A percentile compares a stretch with the other conserved stretches of the same genome.
Conservation (phyloP, 2,888 invertebrate species). For the Agrochola lychnidis region DNA sequence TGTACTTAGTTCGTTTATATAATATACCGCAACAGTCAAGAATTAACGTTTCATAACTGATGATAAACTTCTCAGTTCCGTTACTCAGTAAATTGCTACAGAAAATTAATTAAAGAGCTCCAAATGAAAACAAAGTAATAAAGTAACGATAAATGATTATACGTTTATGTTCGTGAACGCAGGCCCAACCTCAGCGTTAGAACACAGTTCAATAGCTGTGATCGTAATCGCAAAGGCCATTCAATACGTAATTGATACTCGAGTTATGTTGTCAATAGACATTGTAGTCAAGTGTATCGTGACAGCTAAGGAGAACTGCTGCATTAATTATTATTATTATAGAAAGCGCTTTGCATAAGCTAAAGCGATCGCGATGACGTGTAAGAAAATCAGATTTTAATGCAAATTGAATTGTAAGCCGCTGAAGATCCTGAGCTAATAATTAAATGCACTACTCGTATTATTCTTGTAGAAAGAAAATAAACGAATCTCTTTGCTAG, state of each 20-base stretch:
- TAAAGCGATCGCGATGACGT: slow-evolving; percentile 50
- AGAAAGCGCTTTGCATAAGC: slow-evolving; percentile 57
- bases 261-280: slow-evolving; percentile 72
- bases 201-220: slow-evolving; percentile 71
- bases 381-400: slow-evolving; percentile 56
- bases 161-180: slow-evolving; percentile 55
- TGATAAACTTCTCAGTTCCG: slow-evolving; percentile 37
- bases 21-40: slow-evolving; percentile 34
- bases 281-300: slow-evolving; percentile 71
- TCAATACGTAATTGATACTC: slow-evolving; percentile 74
- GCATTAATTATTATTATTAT: slow-evolving; percentile 66
- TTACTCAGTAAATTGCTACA: slow-evolving; percentile 58
- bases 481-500: slow-evolving; percentile 46
- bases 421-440: slow-evolving; percentile 49
- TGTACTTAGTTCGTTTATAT: slow-evolving; percentile 21
- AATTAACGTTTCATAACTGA: slow-evolving; percentile 46
- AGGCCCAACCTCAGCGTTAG: slow-evolving; percentile 61
- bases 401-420: slow-evolving; percentile 62
- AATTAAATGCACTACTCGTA: slow-evolving; percentile 56
- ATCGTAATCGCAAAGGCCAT: slow-evolving; percentile 73
- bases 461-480: slow-evolving; percentile 55
- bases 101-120: slow-evolving; percentile 57
- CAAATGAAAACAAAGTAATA: slow-evolving; percentile 55
- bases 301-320: slow-evolving; percentile 63
- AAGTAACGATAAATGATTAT: slow-evolving; percentile 54